These are phyloP conservation scores for Anser brachyrhynchus DNA, from an alignment of 2,113 vertebrate genomes.

Conservation along the genomic window DNA sequence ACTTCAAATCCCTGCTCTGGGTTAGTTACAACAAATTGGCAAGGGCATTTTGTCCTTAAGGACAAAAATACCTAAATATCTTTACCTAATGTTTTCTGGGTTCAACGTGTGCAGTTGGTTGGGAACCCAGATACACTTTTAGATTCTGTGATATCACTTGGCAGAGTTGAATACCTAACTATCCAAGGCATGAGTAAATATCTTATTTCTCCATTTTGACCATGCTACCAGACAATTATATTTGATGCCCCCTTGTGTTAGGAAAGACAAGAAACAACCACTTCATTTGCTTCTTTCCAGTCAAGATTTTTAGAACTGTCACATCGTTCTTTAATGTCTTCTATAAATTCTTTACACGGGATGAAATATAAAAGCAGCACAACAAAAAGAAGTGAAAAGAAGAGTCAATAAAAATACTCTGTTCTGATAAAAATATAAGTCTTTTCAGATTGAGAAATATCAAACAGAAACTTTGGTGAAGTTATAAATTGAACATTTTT, in stretches of 20 bases:
- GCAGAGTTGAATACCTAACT: not conserved
- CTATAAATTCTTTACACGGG: not conserved
- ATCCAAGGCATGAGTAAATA: not conserved
- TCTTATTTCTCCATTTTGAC: not conserved
- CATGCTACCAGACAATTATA: not conserved
- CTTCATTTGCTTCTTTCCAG: slow-evolving; percentile 27
- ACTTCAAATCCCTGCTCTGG: not conserved
- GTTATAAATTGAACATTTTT: not conserved
- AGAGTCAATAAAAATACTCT: not conserved
- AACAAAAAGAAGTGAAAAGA: not conserved
- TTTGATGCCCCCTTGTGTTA: slow-evolving; percentile 48
- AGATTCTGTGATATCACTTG: rapidly evolving
- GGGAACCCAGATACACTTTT: not conserved
- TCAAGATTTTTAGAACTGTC: slow-evolving; percentile 38
- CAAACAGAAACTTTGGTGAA: not conserved
- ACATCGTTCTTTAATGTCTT: not conserved
- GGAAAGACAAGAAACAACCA: not conserved
- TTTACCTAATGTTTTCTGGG: not conserved
- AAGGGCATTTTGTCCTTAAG: not conserved
- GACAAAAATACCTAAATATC: not conserved
- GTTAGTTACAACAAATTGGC: not conserved
- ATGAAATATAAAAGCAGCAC: not conserved
- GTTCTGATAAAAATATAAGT: not conserved
- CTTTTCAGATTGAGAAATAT: not conserved
- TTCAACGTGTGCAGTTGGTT: not conserved